Base-by-base conservation (phyloP, 37 sponge, comb jelly and placozoan genomes). In the Crambe crambe region DNA sequence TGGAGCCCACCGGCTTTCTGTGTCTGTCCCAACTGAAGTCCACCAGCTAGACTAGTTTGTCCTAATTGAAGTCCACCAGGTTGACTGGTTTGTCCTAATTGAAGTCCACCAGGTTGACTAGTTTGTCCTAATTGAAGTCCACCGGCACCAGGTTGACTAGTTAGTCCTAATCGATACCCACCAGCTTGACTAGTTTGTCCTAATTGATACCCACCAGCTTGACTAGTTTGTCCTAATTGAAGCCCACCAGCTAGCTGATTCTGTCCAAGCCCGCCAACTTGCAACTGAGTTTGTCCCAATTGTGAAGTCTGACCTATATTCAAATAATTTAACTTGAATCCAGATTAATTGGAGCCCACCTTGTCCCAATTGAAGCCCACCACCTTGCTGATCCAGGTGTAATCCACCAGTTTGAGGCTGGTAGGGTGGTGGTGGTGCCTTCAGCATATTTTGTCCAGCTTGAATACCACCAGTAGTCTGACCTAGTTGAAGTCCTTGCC, bases 51-150 rank as follows among this genome's bases (percentile, higher is more conserved):
- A 5, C 31, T 35, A 2, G 56, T 25, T 42, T 56, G 56, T 34
- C 80, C 80, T 35, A 79, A 22, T 38, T 78, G 78, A 43, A 78
- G 74, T 20, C 74, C 74, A 38, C 73, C 73, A 44, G 37, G 51
- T 43, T 6, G 54, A 18, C 17, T 20, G 35, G 75, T 57, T 15
- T 56, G 59, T 25, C 75, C 75, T 32, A 74, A 59, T 30, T 74
- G 58, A 43, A 74, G 59, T 47, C 59, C 59, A 47, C 76, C 74
- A 18, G 35, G 26, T 37, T 34, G 47, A 26, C 15, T 20, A 31
- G 66, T 32, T 30, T 26, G 32, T 30, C 66, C 66, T 6, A 65
- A 30, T 42, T 73, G 74, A 29, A 73, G 74, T 29, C 56, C 56
- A 30, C 58, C 31, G 6, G 2, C 58, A 22, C 54, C 25, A 6